Evolutionary conservation across 2,113 vertebrate genomes (phyloP).

Genomic region (Vidua chalybeata): DNA sequence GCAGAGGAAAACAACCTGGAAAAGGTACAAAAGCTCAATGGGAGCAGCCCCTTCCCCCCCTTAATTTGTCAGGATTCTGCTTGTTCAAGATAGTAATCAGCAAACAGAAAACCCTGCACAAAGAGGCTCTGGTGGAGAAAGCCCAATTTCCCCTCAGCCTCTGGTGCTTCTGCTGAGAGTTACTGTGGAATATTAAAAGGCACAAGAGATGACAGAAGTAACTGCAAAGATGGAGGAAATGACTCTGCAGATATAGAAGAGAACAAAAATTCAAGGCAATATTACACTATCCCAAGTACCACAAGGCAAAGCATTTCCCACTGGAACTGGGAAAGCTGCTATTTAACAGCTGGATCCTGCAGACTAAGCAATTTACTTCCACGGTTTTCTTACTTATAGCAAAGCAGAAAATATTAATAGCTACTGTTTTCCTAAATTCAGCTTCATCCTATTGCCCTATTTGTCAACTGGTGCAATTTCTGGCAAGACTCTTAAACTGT

Average conservation of each 20-base stretch:
- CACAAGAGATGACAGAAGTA: background rate
- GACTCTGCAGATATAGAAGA: background rate
- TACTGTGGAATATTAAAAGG: background rate
- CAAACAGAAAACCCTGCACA: background rate
- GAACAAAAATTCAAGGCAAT: background rate
- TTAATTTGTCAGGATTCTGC: background rate
- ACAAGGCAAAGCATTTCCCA: background rate
- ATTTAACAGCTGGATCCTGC: constrained; percentile 4
- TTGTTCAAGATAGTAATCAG: constrained; percentile 4
- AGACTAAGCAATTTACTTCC: background rate
- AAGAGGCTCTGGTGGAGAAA: background rate
- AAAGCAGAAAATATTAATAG: background rate
- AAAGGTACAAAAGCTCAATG: background rate
- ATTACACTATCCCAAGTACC: background rate
- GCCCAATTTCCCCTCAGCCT: background rate
- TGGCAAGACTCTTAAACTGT: background rate
- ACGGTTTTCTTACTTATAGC: background rate
- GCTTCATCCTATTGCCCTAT: background rate
- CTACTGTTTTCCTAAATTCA: background rate
- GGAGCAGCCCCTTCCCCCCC: background rate
- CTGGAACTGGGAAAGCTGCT: background rate
- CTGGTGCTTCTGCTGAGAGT: background rate
- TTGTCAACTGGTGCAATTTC: background rate
- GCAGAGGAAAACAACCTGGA: background rate
- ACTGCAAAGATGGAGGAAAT: background rate